Evolutionary conservation across 2,888 invertebrate species (phyloP).

Genomic region (Scaptomyza parva): DNA sequence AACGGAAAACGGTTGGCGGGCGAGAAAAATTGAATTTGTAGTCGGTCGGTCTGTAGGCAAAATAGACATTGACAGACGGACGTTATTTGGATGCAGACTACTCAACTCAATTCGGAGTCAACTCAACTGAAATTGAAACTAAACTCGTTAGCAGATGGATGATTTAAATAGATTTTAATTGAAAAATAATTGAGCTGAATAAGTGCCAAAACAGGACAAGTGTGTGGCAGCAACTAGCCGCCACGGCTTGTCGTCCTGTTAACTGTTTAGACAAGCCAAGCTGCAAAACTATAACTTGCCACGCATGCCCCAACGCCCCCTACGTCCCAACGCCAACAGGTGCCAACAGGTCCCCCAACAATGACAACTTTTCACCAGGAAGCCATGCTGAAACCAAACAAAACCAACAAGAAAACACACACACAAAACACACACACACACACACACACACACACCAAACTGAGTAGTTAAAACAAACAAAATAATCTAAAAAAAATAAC

Average conservation of each 20-base stretch:
- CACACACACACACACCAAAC: conserved; percentile 1
- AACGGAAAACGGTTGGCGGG: neutral
- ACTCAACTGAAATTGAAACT: conserved; percentile 1
- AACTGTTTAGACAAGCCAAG: conserved; percentile 12
- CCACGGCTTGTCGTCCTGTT: conserved; percentile 34
- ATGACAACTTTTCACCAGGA: conserved; percentile 74
- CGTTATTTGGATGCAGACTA: conserved; percentile 1
- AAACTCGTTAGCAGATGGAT: conserved; percentile 31
- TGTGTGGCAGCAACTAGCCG: conserved; percentile 33
- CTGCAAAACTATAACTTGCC: neutral
- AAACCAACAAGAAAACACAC: conserved; percentile 17
- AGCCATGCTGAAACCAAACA: conserved; percentile 16
- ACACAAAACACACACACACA: conserved; percentile 4
- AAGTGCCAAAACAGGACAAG: conserved; percentile 47
- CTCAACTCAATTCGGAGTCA: neutral
- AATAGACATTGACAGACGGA: neutral
- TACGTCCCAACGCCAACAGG: too few relatives aligned
- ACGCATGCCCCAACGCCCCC: neutral
- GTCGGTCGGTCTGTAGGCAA: neutral
- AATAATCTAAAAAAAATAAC: conserved; percentile 9
- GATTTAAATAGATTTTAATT: conserved; percentile 64
- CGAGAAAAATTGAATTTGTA: neutral
- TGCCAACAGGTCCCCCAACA: conserved; percentile 30
- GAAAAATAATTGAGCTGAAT: conserved; percentile 63
- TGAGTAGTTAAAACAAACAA: neutral